phyloP scores from a whole-genome alignment of 2,888 invertebrate genomes.

The Toxonevra muliebris region DNA sequence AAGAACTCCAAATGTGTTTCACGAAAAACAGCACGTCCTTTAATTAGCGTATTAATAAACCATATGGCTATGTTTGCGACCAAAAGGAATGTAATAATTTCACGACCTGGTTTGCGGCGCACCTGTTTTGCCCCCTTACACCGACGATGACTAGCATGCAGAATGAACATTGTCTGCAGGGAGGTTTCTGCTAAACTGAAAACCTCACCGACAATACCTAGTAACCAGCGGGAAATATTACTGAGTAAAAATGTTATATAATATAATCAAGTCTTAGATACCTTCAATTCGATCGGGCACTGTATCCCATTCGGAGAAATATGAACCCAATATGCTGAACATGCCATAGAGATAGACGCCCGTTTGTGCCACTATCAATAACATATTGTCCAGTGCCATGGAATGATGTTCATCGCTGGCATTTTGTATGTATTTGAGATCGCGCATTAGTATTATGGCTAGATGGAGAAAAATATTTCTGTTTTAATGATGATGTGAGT shows the following conservation, averaged over 20 bases:
- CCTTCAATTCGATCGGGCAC: constrained; percentile 67
- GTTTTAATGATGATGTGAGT: too few relatives aligned
- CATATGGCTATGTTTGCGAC: constrained; percentile 86
- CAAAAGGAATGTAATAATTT: constrained; percentile 84
- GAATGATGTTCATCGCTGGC: constrained; percentile 68
- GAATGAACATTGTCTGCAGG: constrained; percentile 80
- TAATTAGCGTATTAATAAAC: constrained; percentile 86
- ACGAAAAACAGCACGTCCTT: constrained; percentile 83
- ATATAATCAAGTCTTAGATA: neutral
- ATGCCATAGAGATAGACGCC: constrained; percentile 91
- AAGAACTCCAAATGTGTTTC: constrained; percentile 84
- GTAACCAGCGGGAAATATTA: neutral
- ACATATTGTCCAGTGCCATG: constrained; percentile 75
- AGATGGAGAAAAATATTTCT: constrained; percentile 55
- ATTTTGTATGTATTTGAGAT: constrained; percentile 69
- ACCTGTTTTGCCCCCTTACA: constrained; percentile 77
- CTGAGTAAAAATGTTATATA: too few relatives aligned
- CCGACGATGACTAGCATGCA: constrained; percentile 78
- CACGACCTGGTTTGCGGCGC: constrained; percentile 81
- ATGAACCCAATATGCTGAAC: constrained; percentile 80
- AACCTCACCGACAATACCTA: constrained; percentile 76
- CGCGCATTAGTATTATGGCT: constrained; percentile 73
- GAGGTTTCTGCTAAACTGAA: constrained; percentile 81
- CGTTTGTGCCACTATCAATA: constrained; percentile 86
- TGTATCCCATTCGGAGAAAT: constrained; percentile 62